A percentile compares a stretch with the other conserved stretches of the same genome.
Evolutionary conservation across 2,113 vertebrate genomes (phyloP).

Genomic region (Mohoua ochrocephala): DNA sequence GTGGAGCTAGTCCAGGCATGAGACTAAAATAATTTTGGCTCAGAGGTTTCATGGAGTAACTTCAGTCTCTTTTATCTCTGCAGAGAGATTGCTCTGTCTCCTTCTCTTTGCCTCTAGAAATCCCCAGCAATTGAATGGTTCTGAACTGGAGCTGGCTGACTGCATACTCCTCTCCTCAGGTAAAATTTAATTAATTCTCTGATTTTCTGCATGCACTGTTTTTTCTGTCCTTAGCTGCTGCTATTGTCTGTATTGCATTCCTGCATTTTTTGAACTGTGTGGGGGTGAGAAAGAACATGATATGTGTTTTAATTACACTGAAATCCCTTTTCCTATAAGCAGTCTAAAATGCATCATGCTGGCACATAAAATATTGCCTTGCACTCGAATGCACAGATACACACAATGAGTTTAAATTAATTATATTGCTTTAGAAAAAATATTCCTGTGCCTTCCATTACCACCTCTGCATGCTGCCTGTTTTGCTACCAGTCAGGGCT

Average conservation of each 20-base stretch:
- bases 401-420: conserved; percentile 9
- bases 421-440: not conserved
- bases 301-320: not conserved
- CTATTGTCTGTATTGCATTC: not conserved
- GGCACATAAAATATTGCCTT: not conserved
- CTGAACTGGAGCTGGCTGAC: not conserved
- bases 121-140: not conserved
- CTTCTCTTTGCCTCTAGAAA: not conserved
- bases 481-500: conserved; percentile 7
- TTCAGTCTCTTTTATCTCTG: not conserved
- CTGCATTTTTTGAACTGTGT: not conserved
- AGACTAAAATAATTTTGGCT: conserved; percentile 41
- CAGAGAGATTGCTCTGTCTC: not conserved
- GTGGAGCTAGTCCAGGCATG: not conserved
- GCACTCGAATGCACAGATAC: not conserved
- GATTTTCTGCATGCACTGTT: not conserved
- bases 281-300: not conserved
- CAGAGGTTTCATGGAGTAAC: not conserved
- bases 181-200: not conserved
- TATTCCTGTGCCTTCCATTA: not conserved
- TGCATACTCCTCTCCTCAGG: not conserved
- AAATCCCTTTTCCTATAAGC: conserved; percentile 6
- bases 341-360: not conserved
- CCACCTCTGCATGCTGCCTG: conserved; percentile 26
- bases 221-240: not conserved